Evolutionary conservation across 2,797 vertebrate species (phyloP), one percentile per base, ranked within the genome.

Genomic region (Numenius phaeopus): DNA sequence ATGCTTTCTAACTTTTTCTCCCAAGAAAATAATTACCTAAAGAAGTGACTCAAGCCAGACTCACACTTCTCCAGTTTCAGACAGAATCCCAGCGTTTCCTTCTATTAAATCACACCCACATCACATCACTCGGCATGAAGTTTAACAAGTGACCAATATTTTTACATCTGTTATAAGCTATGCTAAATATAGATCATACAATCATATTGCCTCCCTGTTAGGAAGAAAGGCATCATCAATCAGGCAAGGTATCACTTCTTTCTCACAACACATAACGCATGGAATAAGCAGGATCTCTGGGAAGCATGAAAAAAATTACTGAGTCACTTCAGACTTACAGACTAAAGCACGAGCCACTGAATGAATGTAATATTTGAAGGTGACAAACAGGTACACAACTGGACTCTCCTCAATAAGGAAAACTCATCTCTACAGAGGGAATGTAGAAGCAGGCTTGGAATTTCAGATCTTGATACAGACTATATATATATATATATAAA

Each of bases 51-150:
- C 34, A 49, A 44, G 30, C 32, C 54, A 34, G 52, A 34, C 57
- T 89, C 37, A 62, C 42, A 8, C 39, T 52, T 76, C 47, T 47
- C 17, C n/a, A 20, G n/a, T 49, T 70, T 62, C 42, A 87, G 39
- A 76, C n/a, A 89, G 40, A 88, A 67, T 6, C 21, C 16, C 47
- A 87, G 11, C 0, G 1, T 1, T 76, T 58, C 47, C 18, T 72
- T 54, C 19, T 71, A 32, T 21, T 64, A 77, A 93, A 73, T 47
- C 71, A 83, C 64, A 70, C 21, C 26, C 50, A 26, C 10, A 22
- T 44, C 64, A 54, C 0, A 0, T 11, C 42, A 42, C 9, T 73
- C 44, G 10, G n/a, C 39, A 40, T 23, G 15, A 62, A 2, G 29
- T 46, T 82, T 58, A 90, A 71, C 21, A 86, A 73, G 16, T 34